Percentiles rank a stretch among this genome's conserved stretches.
These are phyloP conservation scores for Drosophila colorata DNA, from an alignment of 2,888 invertebrate species.

Conservation along the genomic window DNA sequence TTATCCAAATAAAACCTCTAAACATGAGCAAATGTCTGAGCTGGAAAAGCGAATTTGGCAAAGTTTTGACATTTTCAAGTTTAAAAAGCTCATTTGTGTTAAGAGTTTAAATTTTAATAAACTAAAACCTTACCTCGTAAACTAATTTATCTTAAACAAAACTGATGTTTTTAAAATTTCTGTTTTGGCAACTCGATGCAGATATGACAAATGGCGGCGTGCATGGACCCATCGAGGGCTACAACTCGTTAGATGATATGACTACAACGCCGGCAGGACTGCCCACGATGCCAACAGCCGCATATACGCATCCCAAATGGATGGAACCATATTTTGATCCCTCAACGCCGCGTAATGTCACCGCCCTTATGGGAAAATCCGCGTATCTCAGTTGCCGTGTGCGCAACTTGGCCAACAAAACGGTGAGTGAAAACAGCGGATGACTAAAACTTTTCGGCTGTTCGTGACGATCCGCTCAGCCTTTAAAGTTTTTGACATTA, in stretches of 20 bases:
- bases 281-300: slow-evolving; percentile 78
- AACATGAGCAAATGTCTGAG: no score
- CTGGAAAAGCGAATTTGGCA: no score
- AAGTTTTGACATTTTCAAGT: no score
- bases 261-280: slow-evolving; percentile 55
- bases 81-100: no score
- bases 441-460: slow-evolving; percentile 38
- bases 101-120: no score
- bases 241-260: slow-evolving; percentile 83
- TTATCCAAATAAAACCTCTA: no score
- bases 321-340: slow-evolving; percentile 90
- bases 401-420: slow-evolving; percentile 85
- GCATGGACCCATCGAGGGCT: slow-evolving; percentile 84
- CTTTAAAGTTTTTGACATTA: slow-evolving; percentile 67
- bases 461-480: slow-evolving; percentile 60
- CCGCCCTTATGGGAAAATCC: slow-evolving; percentile 91
- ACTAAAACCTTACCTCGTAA: no score
- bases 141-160: no score
- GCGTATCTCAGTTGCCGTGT: slow-evolving; percentile 85
- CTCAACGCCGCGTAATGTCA: slow-evolving; percentile 91
- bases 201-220: slow-evolving; percentile 84
- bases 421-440: slow-evolving; percentile 77
- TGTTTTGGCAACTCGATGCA: slow-evolving; percentile 52
- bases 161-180: neutral
- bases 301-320: slow-evolving; percentile 84